Evolutionary conservation across 2,797 vertebrate genomes (phyloP), one percentile per base, ranked within the genome.

Genomic region (Megalops cyprinoides): DNA sequence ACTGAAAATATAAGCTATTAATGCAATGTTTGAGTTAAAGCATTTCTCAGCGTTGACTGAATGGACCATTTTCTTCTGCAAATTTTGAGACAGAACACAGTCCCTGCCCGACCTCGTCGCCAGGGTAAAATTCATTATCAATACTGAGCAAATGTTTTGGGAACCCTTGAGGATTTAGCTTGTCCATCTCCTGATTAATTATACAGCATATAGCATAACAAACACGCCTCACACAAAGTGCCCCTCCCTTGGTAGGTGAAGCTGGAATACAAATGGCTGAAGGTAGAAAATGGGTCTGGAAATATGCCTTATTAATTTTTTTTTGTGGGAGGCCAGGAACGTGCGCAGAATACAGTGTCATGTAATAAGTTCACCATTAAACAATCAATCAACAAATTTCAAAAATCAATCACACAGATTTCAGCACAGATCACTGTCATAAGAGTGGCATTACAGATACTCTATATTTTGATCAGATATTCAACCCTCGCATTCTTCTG

Each of bases 161-260:
- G 85, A 87, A 90, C 90, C 89, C 90, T 87, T 79, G 89, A 88
- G 90, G 86, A 86, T 87, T 86, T 88, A 87, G 87, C 85, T 89
- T 90, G 90, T 87, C 84, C 85, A 90, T 91, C 87, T 89, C 82
- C 78, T 87, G 87, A 88, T 85, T 90, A 90, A 89, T 92, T 90
- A 86, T 89, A 89, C 85, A 87, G 81, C 84, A 88, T 86, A 90
- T 14, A 23, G 65, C 90, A 84, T 87, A 89, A 90, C 89, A 88
- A 86, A 87, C 81, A 84, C 82, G 84, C 87, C 84, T 85, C 88
- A 86, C 78, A 37, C 48, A 67, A 7, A 23, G 7, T 34, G 48
- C 58, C 18, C 60, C 20, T 12, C 7, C 4, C 37, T 69, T 10
- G 20, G 48, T 12, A n/a, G 67, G 34, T 34, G 9, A 71, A 53